phyloP scores from a whole-genome alignment of 2,888 invertebrate species.

The Liposcelis brunnea region DNA sequence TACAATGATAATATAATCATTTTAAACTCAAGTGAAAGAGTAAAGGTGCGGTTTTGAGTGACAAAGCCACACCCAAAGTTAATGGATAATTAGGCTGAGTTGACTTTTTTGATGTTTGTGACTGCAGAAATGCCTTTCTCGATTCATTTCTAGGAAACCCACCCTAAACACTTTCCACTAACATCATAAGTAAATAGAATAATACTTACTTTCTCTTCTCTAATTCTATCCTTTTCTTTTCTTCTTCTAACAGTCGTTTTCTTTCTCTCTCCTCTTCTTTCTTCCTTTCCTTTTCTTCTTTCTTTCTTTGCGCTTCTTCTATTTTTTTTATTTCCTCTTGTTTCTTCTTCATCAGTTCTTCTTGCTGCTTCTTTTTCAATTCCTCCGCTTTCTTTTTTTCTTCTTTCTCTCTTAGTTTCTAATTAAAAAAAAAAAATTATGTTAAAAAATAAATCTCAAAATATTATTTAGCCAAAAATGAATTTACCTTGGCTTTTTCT shows the following conservation, averaged over 20 bases:
- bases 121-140: no score
- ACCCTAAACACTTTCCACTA: no score
- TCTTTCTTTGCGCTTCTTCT: constrained; percentile 28
- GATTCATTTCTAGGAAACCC: no score
- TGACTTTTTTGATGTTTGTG: no score
- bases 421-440: constrained; percentile 10
- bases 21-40: no score
- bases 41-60: no score
- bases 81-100: no score
- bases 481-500: constrained; percentile 15
- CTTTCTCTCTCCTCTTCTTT: constrained; percentile 24
- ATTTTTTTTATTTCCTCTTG: constrained; percentile 25
- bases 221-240: constrained; percentile 25
- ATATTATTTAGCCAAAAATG: constrained; percentile 12
- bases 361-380: constrained; percentile 25
- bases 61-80: no score
- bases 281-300: constrained; percentile 33
- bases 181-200: no score
- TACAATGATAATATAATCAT: no score
- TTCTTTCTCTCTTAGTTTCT: constrained; percentile 19
- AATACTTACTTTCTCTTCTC: constrained; percentile 20
- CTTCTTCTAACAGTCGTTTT: constrained; percentile 22
- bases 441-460: not conserved
- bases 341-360: constrained; percentile 28
- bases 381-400: constrained; percentile 23